These are phyloP conservation scores for Chaenogobius annularis DNA, from an alignment of 2,113 vertebrate species.

Conservation along the genomic window DNA sequence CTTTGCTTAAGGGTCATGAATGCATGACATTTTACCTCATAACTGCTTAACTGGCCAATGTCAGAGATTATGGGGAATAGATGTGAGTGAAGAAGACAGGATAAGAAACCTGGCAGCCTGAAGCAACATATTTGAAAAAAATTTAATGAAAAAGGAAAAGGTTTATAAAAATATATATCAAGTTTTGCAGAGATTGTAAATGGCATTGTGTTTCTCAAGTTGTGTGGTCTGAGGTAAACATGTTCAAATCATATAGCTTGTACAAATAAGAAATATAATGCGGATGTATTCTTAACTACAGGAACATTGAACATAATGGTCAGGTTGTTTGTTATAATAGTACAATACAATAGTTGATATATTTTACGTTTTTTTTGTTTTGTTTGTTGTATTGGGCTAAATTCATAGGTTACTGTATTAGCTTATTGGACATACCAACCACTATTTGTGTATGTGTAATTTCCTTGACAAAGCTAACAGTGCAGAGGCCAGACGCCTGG, in stretches of 20 bases:
- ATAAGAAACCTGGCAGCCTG: too few species aligned
- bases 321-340: too few species aligned
- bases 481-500: neutral
- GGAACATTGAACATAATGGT: too few species aligned
- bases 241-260: too few species aligned
- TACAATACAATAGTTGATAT: too few species aligned
- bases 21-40: neutral
- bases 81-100: neutral
- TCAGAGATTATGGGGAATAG: neutral
- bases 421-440: neutral
- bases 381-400: neutral
- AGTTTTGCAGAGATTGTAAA: too few species aligned
- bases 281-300: too few species aligned
- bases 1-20: neutral
- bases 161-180: too few species aligned
- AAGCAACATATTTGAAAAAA: too few species aligned
- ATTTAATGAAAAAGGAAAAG: neutral
- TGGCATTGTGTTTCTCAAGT: too few species aligned
- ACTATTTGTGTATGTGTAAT: slow-evolving; percentile 5
- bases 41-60: neutral
- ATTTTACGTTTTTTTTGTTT: neutral
- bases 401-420: neutral
- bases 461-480: slow-evolving; percentile 1
- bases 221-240: too few species aligned
- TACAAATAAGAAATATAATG: too few species aligned